Conservation (phyloP, 1,140 invertebrate species). For the Nilaparvata lugens region DNA sequence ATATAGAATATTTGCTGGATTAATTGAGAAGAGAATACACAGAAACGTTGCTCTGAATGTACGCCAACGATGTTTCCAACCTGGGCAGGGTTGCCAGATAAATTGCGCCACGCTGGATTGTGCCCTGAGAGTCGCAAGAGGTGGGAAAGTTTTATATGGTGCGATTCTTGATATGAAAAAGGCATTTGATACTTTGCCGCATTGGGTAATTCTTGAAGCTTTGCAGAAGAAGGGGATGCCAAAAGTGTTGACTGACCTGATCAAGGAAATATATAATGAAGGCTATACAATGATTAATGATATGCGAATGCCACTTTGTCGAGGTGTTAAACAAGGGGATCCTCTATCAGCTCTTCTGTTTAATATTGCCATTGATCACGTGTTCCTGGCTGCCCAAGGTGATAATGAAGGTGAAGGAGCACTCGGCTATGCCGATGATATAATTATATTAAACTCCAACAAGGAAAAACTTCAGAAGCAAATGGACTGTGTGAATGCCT, state of each 20-base stretch:
- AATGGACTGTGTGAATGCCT: too few relatives aligned
- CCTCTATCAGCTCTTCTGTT: too few relatives aligned
- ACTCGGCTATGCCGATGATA: too few relatives aligned
- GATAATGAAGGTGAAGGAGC: too few relatives aligned
- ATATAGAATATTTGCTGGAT: slow-evolving; percentile 8
- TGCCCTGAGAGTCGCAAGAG: slow-evolving; percentile 9
- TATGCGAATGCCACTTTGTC: too few relatives aligned
- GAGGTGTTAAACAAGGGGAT: too few relatives aligned
- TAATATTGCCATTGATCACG: too few relatives aligned
- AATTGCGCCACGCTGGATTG: slow-evolving; percentile 20
- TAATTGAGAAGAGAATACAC: slow-evolving; percentile 14
- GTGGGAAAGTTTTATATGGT: neutral
- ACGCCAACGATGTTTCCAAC: slow-evolving; percentile 23
- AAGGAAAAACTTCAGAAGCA: too few relatives aligned
- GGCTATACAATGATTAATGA: too few relatives aligned
- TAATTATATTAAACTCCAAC: too few relatives aligned
- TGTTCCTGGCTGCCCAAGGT: too few relatives aligned
- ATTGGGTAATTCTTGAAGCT: slow-evolving; percentile 21
- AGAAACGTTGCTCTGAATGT: neutral
- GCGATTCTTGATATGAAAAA: neutral
- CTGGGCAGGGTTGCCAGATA: slow-evolving; percentile 17
- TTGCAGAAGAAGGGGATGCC: neutral
- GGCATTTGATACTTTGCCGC: slow-evolving; percentile 34
- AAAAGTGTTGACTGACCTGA: neutral
- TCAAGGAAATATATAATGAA: too few relatives aligned